Evolutionary conservation across 2,797 vertebrate genomes (phyloP).

Genomic region (Brachymystax lenok): DNA sequence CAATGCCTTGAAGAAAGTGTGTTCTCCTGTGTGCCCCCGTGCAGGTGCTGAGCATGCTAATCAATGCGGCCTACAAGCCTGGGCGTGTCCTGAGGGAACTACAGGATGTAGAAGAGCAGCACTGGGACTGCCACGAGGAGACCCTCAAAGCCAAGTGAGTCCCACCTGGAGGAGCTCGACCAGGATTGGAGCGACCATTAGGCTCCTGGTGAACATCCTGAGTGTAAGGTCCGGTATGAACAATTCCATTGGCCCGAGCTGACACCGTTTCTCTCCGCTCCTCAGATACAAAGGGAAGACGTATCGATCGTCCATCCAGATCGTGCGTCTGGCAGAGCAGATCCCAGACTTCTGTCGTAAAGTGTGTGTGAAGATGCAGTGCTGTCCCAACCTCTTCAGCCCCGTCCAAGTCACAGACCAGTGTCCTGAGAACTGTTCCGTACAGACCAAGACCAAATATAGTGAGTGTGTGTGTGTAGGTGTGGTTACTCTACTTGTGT

Average conservation of each 20-base stretch:
- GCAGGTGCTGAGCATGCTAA: slow-evolving; percentile 94
- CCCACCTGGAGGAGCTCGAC: not conserved
- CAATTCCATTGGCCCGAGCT: not conserved
- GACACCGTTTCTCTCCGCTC: not conserved
- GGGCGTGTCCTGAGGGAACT: slow-evolving; percentile 92
- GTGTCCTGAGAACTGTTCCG: slow-evolving; percentile 93
- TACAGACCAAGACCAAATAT: slow-evolving; percentile 97
- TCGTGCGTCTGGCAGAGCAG: slow-evolving; percentile 89
- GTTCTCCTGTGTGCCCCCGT: slow-evolving; percentile 21
- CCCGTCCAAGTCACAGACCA: slow-evolving; percentile 83
- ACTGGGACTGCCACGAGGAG: slow-evolving; percentile 96
- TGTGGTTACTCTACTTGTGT: not conserved
- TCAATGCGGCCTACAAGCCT: slow-evolving; percentile 97
- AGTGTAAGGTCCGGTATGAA: slow-evolving; percentile 13
- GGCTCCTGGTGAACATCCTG: not conserved
- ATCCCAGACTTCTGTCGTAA: slow-evolving; percentile 90
- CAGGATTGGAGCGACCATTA: not conserved
- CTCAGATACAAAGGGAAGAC: slow-evolving; percentile 94
- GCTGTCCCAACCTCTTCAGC: slow-evolving; percentile 93
- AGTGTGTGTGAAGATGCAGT: slow-evolving; percentile 91
- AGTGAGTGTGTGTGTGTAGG: slow-evolving; percentile 79
- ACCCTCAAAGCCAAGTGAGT: slow-evolving; percentile 96
- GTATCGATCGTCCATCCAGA: slow-evolving; percentile 88
- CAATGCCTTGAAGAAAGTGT: not conserved
- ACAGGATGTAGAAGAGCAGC: slow-evolving; percentile 87